phyloP scores from a whole-genome alignment of 2,888 invertebrate species.

The Lapara coniferarum region DNA sequence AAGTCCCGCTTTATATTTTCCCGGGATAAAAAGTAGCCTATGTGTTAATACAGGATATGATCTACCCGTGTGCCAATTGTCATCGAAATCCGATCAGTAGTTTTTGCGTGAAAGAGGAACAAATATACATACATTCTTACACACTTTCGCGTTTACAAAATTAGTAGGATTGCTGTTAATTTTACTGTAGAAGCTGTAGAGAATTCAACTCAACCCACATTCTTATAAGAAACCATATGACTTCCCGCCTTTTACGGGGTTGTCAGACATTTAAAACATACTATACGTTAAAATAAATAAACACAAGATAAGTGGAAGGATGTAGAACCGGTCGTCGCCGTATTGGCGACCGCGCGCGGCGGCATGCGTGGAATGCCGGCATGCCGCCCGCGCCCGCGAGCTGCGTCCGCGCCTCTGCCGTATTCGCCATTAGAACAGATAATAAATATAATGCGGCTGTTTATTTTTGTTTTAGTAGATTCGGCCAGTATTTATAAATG shows the following conservation, averaged over 20 bases:
- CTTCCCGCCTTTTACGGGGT: background rate
- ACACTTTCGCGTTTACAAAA: too few species aligned
- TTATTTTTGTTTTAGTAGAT: slow-evolving; percentile 13
- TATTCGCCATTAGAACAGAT: slow-evolving; percentile 24
- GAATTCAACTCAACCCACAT: too few species aligned
- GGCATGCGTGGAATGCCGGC: slow-evolving; percentile 19
- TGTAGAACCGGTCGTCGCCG: slow-evolving; percentile 60
- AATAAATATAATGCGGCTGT: background rate
- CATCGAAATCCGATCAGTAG: too few species aligned
- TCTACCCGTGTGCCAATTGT: too few species aligned
- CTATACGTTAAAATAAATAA: slow-evolving; percentile 47
- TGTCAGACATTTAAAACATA: slow-evolving; percentile 16
- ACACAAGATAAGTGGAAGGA: slow-evolving; percentile 57
- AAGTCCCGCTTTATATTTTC: too few species aligned
- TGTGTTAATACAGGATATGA: too few species aligned
- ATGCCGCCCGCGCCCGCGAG: slow-evolving; percentile 48
- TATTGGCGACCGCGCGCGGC: slow-evolving; percentile 23
- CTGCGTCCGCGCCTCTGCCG: slow-evolving; percentile 7
- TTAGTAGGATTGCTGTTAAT: too few species aligned
- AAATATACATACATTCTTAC: too few species aligned
- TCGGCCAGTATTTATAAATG: background rate
- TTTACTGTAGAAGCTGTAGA: too few species aligned
- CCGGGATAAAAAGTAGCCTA: too few species aligned
- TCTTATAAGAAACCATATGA: background rate
- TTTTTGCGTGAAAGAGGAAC: too few species aligned